Conservation (phyloP, 2,888 invertebrate genomes). For the Parasteatoda lunata region DNA sequence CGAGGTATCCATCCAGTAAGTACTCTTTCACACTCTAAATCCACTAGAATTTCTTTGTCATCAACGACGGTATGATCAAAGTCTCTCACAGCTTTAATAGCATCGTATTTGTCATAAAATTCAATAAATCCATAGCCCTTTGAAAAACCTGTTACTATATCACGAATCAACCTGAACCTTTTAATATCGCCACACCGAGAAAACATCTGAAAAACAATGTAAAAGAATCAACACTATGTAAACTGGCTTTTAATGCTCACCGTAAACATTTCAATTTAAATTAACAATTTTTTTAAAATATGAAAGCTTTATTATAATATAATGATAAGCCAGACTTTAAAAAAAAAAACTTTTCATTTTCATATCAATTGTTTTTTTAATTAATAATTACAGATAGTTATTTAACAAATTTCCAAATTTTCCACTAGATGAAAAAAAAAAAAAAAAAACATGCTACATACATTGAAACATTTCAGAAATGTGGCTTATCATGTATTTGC, state of each 20-base stretch:
- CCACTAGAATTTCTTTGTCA: slow-evolving; percentile 83
- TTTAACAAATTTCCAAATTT: background rate
- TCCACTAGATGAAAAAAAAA: too few relatives aligned
- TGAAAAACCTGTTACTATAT: slow-evolving; percentile 88
- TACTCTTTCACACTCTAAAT: slow-evolving; percentile 83
- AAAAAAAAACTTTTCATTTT: background rate
- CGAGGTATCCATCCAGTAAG: slow-evolving; percentile 88
- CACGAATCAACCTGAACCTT: slow-evolving; percentile 81
- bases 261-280: background rate
- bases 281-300: background rate
- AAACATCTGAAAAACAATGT: slow-evolving; percentile 72
- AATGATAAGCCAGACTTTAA: background rate
- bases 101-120: slow-evolving; percentile 80
- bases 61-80: slow-evolving; percentile 81
- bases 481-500: too few relatives aligned
- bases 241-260: background rate
- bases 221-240: background rate
- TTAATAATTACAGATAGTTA: background rate
- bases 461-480: too few relatives aligned
- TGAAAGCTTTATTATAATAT: background rate
- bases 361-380: background rate
- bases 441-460: too few relatives aligned
- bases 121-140: slow-evolving; percentile 91
- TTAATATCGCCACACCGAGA: slow-evolving; percentile 81
- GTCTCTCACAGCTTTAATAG: slow-evolving; percentile 79